Base-by-base conservation (phyloP, 2,113 vertebrate species). In the Sceloporus tristichus region DNA sequence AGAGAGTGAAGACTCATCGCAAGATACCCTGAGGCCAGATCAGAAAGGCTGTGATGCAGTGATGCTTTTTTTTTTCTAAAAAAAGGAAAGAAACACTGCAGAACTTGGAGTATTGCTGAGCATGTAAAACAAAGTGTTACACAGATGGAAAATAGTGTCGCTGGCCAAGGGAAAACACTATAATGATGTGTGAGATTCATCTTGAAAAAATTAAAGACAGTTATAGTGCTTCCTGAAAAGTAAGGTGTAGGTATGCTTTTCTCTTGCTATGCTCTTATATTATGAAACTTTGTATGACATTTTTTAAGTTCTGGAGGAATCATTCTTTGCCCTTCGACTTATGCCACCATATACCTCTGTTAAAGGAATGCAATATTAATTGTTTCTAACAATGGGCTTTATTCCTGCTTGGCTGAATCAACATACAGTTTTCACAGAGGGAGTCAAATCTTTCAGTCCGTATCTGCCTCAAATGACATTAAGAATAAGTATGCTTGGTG, bases 31-130 rank as follows among this genome's bases (percentile, higher is more conserved):
- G 29, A 89, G 92, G 94, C 78, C 71, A 93, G 90, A 96, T 92
- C 80, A 92, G 91, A 91, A 93, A 93, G 91, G 85, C 91, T 94
- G 93, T 78, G 93, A 86, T 91, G 87, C 79, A 79, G 40, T 42
- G 83, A 88, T 92, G 90, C 34, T 0, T 82, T 79, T 5, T 73
- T 86, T 89, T 84, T 16, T 84, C 84, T 81, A 89, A 6, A 21
- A 18, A n/a, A 85, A 38, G 42, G 74, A 70, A 91, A 85, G 82
- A 88, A 79, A 86, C 7, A 23, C 48, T 84, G 42, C 71, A 68
- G 82, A 85, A 90, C 89, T 76, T 91, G 89, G 82, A 70, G 54
- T 91, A n/a, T 70, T 91, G 53, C 78, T 91, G 78, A 91, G 25
- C 89, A 83, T 70, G 84, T 90, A 91, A 91, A 88, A 88, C 53